A percentile compares a stretch with the other conserved stretches of the same genome.
phyloP scores from a whole-genome alignment of 2,888 invertebrate species.

The Drosophila fungiperda region DNA sequence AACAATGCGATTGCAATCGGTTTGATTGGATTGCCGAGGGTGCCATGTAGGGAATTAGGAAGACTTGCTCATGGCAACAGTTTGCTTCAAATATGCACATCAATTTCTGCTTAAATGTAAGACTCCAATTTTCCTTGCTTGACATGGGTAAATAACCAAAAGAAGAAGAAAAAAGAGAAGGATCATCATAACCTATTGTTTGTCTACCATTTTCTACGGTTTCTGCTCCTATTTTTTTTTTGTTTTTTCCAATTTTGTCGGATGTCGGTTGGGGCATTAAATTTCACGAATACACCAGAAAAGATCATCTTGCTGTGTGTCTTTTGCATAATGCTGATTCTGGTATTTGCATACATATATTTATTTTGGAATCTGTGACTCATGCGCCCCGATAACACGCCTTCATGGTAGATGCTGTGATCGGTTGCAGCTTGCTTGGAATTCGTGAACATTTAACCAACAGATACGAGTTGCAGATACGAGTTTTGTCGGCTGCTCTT shows the following conservation, averaged over 20 bases:
- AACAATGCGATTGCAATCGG: conserved; percentile 74
- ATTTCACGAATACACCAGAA: conserved; percentile 28
- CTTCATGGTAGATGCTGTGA: conserved; percentile 2
- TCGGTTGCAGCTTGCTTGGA: conserved; percentile 13
- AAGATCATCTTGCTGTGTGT: conserved; percentile 10
- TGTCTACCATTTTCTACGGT: conserved; percentile 19
- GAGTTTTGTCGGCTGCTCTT: conserved; percentile 33
- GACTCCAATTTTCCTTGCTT: conserved; percentile 25
- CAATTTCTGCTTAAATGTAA: conserved; percentile 35
- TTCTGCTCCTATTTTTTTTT: neutral
- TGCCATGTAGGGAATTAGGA: conserved; percentile 27
- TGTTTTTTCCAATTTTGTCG: neutral
- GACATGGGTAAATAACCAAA: conserved; percentile 62
- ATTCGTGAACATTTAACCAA: conserved; percentile 27
- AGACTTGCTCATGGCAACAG: conserved; percentile 3
- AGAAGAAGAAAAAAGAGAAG: neutral
- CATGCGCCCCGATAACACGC: conserved; percentile 33
- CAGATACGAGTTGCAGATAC: conserved; percentile 43
- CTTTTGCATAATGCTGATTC: conserved; percentile 62
- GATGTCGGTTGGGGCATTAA: conserved; percentile 15
- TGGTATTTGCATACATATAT: conserved; percentile 60
- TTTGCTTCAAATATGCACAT: conserved; percentile 33
- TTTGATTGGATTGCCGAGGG: conserved; percentile 52
- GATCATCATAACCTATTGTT: conserved; percentile 33
- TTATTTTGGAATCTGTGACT: conserved; percentile 70